A percentile compares a stretch with the other conserved stretches of the same genome.
Evolutionary conservation across 2,113 vertebrate species (phyloP).

Genomic region (Pangasianodon hypophthalmus): DNA sequence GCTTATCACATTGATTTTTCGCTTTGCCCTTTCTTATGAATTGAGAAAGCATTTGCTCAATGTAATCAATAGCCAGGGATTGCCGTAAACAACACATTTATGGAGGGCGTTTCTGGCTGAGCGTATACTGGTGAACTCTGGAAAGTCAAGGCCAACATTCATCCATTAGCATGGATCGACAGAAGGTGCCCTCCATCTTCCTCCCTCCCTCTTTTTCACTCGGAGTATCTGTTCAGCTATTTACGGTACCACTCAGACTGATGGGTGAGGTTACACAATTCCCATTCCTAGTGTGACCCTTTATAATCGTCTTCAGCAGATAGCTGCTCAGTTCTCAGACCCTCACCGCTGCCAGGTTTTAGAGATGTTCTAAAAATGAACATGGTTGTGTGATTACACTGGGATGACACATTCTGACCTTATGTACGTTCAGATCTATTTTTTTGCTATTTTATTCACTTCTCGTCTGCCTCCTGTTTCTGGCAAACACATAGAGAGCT

Average conservation of each 20-base stretch:
- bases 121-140: slow-evolving; percentile 15
- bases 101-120: slow-evolving; percentile 38
- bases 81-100: slow-evolving; percentile 51
- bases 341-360: neutral
- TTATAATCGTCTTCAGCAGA: slow-evolving; percentile 7
- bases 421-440: neutral
- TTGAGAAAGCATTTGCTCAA: slow-evolving; percentile 36
- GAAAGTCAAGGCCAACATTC: slow-evolving; percentile 41
- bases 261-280: slow-evolving; percentile 24
- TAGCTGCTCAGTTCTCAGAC: neutral
- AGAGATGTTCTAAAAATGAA: slow-evolving; percentile 4
- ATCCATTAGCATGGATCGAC: slow-evolving; percentile 44
- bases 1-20: slow-evolving; percentile 18
- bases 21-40: slow-evolving; percentile 48
- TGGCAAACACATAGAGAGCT: neutral
- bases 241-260: slow-evolving; percentile 29
- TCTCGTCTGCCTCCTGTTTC: neutral
- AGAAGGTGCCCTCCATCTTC: slow-evolving; percentile 13
- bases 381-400: neutral
- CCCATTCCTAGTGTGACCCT: slow-evolving; percentile 3
- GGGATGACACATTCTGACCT: slow-evolving; percentile 5
- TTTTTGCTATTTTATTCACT: slow-evolving; percentile 12
- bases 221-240: slow-evolving; percentile 33
- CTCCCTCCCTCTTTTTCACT: slow-evolving; percentile 51
- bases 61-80: slow-evolving; percentile 52